phyloP scores from a whole-genome alignment of 2,888 invertebrate genomes.

The Synanthedon andrenaeformis region DNA sequence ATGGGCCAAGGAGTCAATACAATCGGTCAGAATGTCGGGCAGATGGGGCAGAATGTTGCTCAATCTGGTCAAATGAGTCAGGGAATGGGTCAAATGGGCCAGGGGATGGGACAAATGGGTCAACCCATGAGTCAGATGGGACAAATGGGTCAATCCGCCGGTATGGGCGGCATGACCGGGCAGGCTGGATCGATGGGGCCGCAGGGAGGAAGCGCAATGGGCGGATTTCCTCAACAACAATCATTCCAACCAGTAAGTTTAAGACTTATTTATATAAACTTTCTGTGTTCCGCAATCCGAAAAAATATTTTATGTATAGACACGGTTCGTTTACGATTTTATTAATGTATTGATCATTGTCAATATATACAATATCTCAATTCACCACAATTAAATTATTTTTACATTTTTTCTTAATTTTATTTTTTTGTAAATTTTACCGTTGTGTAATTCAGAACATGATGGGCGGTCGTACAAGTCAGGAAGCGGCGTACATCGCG shows the following conservation, averaged over 20 bases:
- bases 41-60: constrained; percentile 62
- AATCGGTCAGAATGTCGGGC: constrained; percentile 56
- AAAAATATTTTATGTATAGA: not conserved
- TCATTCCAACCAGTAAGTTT: constrained; percentile 59
- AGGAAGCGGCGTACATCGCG: constrained; percentile 68
- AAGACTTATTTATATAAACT: not conserved
- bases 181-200: constrained; percentile 65
- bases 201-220: constrained; percentile 59
- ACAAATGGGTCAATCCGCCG: constrained; percentile 60
- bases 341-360: not conserved
- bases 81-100: constrained; percentile 56
- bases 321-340: too few species aligned
- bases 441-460: constrained; percentile 50
- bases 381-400: too few species aligned
- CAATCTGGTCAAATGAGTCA: constrained; percentile 57
- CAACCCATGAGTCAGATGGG: constrained; percentile 69
- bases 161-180: constrained; percentile 58
- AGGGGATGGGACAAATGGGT: constrained; percentile 59
- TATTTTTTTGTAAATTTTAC: too few species aligned
- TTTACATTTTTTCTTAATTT: too few species aligned
- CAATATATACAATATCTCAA: too few species aligned
- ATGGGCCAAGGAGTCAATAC: constrained; percentile 58
- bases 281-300: not conserved
- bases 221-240: constrained; percentile 66
- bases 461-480: constrained; percentile 70